Evolutionary conservation across 2,888 invertebrate genomes (phyloP).

Genomic region (Metallyticus violacea): DNA sequence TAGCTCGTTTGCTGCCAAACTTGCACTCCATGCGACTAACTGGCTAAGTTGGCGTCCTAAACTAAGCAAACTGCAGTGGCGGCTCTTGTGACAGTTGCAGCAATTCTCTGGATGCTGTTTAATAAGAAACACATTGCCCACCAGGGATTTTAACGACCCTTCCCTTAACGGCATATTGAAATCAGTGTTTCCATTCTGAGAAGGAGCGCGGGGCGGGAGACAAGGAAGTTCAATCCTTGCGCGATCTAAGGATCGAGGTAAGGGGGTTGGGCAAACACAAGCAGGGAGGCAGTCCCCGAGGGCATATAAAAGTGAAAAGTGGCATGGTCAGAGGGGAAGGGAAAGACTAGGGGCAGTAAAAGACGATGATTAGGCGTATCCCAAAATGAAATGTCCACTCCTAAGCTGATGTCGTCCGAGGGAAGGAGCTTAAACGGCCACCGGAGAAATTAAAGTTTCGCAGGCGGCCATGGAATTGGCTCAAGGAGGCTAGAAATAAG

Average conservation of each 20-base stretch:
- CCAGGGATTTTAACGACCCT: background rate
- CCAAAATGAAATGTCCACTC: conserved; percentile 39
- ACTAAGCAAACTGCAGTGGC: too few species aligned
- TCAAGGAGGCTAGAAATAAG: background rate
- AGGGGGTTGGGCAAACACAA: conserved; percentile 19
- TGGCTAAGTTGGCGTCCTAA: too few species aligned
- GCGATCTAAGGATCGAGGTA: background rate
- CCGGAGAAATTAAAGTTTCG: conserved; percentile 27
- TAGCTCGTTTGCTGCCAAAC: too few species aligned
- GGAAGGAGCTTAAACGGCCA: conserved; percentile 14
- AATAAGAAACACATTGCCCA: conserved; percentile 23
- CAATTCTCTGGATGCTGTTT: conserved; percentile 1
- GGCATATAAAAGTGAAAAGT: conserved; percentile 51
- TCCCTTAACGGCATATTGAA: conserved; percentile 28
- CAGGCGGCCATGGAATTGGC: conserved; percentile 7
- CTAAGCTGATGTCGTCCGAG: background rate
- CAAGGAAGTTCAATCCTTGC: conserved; percentile 1
- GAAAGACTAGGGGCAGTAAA: conserved; percentile 2
- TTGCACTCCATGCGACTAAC: too few species aligned
- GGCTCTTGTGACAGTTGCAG: background rate
- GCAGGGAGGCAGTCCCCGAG: conserved; percentile 41
- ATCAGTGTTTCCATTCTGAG: conserved; percentile 29
- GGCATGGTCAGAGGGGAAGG: conserved; percentile 34
- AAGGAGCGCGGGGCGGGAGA: background rate
- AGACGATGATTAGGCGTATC: conserved; percentile 39